Evolutionary conservation across 2,888 invertebrate genomes (phyloP), one percentile per base, ranked within the genome.

Genomic region (Cryptocephalus primarius): DNA sequence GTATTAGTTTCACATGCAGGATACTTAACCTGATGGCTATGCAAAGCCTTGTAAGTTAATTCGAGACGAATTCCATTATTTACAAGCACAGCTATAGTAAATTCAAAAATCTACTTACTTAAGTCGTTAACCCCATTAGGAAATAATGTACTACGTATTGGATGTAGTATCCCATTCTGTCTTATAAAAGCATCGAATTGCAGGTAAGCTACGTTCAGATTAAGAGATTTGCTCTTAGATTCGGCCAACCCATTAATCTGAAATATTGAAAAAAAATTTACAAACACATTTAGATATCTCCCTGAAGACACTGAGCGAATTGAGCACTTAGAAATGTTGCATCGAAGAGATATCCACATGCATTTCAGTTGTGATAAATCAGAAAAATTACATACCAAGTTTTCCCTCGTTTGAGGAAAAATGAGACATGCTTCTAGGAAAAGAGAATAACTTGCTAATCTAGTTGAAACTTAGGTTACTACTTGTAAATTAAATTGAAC

Each of bases 51-150:
- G 22, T 22, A 22, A 22, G 22, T 22, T 22, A 22, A 22, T 22
- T 22, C 22, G 22, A 22, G 22, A 6, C 22, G 22, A 22, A 22
- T 22, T 4, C 6, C 3, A 22, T 4, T 22, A 4, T 22, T 22
- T 22, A n/a, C n/a, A n/a, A n/a, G 22, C 6, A 11, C 34, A 39
- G 12, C 6, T 2, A 22, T 22, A 22, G 2, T 22, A 22, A 22
- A 22, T 6, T 22, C n/a, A 22, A 22, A 22, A 22, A 11, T 34
- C 22, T 58, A 72, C 82, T 80, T 72, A 87, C 87, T 90, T 64
- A 88, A 78, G 65, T 90, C 89, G 61, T 85, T 85, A 46, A 90
- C 86, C 0, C 82, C 75, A 53, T 80, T 76, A 0, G 88, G 85
- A 62, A 77, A 88, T 0, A 84, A 76, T 0, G 86, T 83, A 0